Evolutionary conservation across 1,140 invertebrate genomes (phyloP), one percentile per base, ranked within the genome.

Genomic region (Drosophila pandora): DNA sequence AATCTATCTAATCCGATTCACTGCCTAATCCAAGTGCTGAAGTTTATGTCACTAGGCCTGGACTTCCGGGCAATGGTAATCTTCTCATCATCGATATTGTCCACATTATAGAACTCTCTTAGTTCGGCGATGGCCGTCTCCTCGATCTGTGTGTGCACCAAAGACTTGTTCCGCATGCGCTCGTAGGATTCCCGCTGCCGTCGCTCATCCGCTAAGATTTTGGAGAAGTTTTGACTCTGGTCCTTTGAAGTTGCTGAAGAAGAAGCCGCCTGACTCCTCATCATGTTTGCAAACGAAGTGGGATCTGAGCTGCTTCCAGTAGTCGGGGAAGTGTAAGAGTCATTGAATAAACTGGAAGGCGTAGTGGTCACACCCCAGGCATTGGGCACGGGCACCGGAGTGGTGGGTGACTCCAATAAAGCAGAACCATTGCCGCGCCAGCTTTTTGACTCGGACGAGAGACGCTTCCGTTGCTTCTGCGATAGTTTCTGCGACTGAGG

Each of bases 41-140:
- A 92, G 72, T 92, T 92, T 13, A 90, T 83, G 12, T 75, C 79
- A 25, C 59, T 59, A 45, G 80, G 83, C 23, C 71, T 48, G 12
- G 74, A 50, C 53, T 68, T 73, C 9, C 95, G 90, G 47, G 93
- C 92, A 23, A 95, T 93, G 22, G 92, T 93, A n/a, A 95, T 94
- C 17, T 92, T 79, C 90, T 95, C 94, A 75, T 95, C 94, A 41
- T 85, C 87, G 9, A 93, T 92, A 72, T 93, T 92, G 9, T 93
- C 90, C 5, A 92, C 93, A 75, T 93, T 93, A 79, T 95, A 95
- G 74, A 95, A 94, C 32, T 91, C 91, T 32, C 93, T 73, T 6
- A 95, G 87, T 65, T 95, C 94, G 21, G 94, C 92, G 32, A 95
- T 95, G n/a, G 95, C 95, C 67, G 93, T 92, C 77, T 95, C 95